Percentiles rank a stretch among this genome's conserved stretches.
These are phyloP conservation scores for Cryptocephalus primarius DNA, from an alignment of 2,888 invertebrate species.

Conservation along the genomic window DNA sequence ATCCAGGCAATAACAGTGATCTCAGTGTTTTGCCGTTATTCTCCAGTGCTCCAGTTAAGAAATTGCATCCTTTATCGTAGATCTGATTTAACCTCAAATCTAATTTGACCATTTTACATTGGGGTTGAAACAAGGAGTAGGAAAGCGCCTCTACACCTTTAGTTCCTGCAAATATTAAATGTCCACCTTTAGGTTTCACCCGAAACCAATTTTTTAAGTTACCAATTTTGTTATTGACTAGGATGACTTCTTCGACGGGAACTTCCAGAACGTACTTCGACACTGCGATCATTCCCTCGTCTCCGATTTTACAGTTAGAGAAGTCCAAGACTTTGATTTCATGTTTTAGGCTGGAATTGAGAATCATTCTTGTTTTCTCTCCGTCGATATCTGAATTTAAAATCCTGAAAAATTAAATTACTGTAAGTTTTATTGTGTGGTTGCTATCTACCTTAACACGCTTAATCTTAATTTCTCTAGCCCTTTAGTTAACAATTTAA, in stretches of 20 bases:
- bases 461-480: slow-evolving; percentile 23
- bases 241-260: slow-evolving; percentile 19
- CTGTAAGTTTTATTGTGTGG: neutral
- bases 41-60: slow-evolving; percentile 17
- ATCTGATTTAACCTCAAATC: slow-evolving; percentile 26
- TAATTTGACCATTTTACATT: slow-evolving; percentile 17
- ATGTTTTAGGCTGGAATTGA: slow-evolving; percentile 24
- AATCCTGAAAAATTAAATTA: slow-evolving; percentile 18
- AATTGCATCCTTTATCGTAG: slow-evolving; percentile 18
- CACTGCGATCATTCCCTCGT: slow-evolving; percentile 25
- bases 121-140: slow-evolving; percentile 17
- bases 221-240: slow-evolving; percentile 29
- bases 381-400: slow-evolving; percentile 30
- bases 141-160: slow-evolving; percentile 22
- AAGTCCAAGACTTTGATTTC: slow-evolving; percentile 26
- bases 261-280: slow-evolving; percentile 22
- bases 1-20: slow-evolving; percentile 23
- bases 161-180: slow-evolving; percentile 12
- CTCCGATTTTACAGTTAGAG: slow-evolving; percentile 30
- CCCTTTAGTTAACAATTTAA: slow-evolving; percentile 25
- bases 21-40: slow-evolving; percentile 16
- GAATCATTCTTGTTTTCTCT: slow-evolving; percentile 22
- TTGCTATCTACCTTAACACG: slow-evolving; percentile 23
- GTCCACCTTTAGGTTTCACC: neutral
- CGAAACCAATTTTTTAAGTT: slow-evolving; percentile 1